These are phyloP conservation scores for Antrozous pallidus DNA, from an alignment of 2,797 vertebrate genomes.

Conservation along the genomic window DNA sequence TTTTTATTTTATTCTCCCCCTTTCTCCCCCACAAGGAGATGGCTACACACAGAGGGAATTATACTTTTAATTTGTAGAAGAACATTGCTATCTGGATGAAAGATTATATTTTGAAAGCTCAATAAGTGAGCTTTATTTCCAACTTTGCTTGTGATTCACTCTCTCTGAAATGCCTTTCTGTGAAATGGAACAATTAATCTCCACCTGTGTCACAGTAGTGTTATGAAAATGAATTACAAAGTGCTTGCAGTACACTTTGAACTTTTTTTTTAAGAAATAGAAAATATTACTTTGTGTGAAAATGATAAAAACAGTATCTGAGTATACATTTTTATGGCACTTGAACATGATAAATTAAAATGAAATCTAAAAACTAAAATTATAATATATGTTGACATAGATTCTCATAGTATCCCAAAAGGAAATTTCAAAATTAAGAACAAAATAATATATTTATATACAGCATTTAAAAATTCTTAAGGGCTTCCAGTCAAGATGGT, in stretches of 20 bases:
- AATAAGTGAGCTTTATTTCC: slow-evolving; percentile 50
- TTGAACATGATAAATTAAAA: background rate
- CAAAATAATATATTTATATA: slow-evolving; percentile 32
- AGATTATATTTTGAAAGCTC: slow-evolving; percentile 29
- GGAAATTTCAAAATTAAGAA: slow-evolving; percentile 26
- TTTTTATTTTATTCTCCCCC: background rate
- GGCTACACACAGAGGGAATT: slow-evolving; percentile 2
- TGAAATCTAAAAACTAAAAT: background rate
- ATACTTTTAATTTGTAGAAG: slow-evolving; percentile 32
- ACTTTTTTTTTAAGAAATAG: slow-evolving; percentile 42
- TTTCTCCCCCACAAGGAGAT: background rate
- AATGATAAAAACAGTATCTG: background rate
- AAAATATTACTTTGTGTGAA: slow-evolving; percentile 20
- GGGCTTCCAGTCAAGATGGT: background rate
- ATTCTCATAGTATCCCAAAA: background rate
- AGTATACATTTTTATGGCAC: background rate
- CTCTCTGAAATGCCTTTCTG: slow-evolving; percentile 13
- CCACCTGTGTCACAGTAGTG: background rate
- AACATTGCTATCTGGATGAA: slow-evolving; percentile 19
- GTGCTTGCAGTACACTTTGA: slow-evolving; percentile 2
- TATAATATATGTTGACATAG: background rate
- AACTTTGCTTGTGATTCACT: slow-evolving; percentile 20
- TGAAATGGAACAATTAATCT: slow-evolving; percentile 60
- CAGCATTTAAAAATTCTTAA: slow-evolving; percentile 41
- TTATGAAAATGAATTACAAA: slow-evolving; percentile 38